phyloP scores from a whole-genome alignment of 2,888 invertebrate genomes.

The Invenusta paracnida region DNA sequence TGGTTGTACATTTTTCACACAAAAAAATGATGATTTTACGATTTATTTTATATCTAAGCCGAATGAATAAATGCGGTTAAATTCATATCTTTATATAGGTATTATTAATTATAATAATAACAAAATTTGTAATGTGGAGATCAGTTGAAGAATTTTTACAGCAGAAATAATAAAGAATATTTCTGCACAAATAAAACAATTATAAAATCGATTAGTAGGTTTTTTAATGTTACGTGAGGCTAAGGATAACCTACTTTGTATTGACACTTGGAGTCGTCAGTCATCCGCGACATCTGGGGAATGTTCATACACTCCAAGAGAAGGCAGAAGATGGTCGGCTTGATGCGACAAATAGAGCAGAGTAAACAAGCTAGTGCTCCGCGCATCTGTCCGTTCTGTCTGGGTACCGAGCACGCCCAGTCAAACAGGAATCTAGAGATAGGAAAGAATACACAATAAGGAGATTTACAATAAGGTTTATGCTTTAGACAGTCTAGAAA shows the following conservation, averaged over 20 bases:
- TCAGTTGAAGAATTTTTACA: too few relatives aligned
- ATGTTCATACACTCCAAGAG: conserved; percentile 10
- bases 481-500: background rate
- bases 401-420: background rate
- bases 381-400: background rate
- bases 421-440: background rate
- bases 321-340: background rate
- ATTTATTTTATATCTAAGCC: too few relatives aligned
- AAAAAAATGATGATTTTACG: too few relatives aligned
- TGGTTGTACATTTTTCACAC: too few relatives aligned
- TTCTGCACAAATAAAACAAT: background rate
- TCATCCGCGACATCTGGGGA: background rate
- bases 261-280: background rate
- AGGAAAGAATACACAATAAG: too few relatives aligned
- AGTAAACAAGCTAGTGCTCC: conserved; percentile 14
- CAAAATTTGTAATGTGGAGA: too few relatives aligned
- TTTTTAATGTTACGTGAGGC: background rate
- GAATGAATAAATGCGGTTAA: too few relatives aligned
- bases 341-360: conserved; percentile 10
- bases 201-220: background rate
- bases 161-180: background rate
- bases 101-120: too few relatives aligned
- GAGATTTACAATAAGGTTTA: too few relatives aligned
- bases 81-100: too few relatives aligned
- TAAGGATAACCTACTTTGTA: background rate